phyloP scores from a whole-genome alignment of 1,140 invertebrate species.

The Chelonus insularis region DNA sequence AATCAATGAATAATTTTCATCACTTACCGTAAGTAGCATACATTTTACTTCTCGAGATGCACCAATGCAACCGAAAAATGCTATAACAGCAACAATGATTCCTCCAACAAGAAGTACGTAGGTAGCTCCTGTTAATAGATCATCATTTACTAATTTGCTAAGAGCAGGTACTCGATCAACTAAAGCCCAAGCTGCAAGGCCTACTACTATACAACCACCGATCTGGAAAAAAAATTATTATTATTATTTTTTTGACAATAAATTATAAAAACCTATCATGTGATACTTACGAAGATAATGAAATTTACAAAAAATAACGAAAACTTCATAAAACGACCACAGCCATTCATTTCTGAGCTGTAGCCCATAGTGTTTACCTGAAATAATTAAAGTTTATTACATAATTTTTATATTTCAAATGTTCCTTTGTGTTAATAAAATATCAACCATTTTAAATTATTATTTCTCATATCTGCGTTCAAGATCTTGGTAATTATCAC shows the following conservation, averaged over 20 bases:
- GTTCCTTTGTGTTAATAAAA: no score
- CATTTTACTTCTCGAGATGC: conserved; percentile 87
- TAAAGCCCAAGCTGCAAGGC: conserved; percentile 79
- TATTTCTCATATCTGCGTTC: no score
- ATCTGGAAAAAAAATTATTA: no score
- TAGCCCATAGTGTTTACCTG: conserved; percentile 64
- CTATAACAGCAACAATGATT: conserved; percentile 73
- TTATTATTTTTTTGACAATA: no score
- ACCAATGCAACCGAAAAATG: conserved; percentile 84
- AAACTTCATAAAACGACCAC: conserved; percentile 81
- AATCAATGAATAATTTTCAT: no score
- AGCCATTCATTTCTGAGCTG: conserved; percentile 76
- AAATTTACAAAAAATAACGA: conserved; percentile 82
- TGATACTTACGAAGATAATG: conserved; percentile 80
- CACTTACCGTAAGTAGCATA: conserved; percentile 79
- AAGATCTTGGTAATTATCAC: no score
- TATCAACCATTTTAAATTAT: no score
- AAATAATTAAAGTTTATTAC: no score
- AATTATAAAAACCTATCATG: no score
- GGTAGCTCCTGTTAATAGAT: conserved; percentile 79
- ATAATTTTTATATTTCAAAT: no score
- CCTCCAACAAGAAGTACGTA: conserved; percentile 82
- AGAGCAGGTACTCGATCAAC: conserved; percentile 78
- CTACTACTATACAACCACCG: conserved; percentile 75
- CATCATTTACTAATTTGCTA: conserved; percentile 78